A percentile compares a stretch with the other conserved stretches of the same genome.
Evolutionary conservation across 2,113 vertebrate genomes (phyloP).

Genomic region (Todiramphus saurophagus): DNA sequence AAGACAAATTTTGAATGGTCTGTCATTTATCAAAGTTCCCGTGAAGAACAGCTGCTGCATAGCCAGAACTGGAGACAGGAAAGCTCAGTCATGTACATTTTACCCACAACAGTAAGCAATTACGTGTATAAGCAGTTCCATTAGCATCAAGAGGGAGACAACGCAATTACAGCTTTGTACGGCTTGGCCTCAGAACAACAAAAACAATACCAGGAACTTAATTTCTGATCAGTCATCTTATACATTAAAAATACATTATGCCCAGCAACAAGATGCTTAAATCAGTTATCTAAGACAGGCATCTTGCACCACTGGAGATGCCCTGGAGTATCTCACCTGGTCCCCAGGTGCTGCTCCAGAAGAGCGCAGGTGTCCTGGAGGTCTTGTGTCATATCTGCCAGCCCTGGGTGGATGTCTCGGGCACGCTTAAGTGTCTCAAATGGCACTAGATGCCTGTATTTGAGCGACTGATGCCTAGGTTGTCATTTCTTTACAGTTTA

Average conservation of each 20-base stretch:
- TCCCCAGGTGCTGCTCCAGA: slow-evolving; percentile 67
- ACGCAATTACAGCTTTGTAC: neutral
- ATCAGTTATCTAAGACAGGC: neutral
- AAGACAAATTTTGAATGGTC: slow-evolving; percentile 4
- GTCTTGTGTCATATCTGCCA: slow-evolving; percentile 62
- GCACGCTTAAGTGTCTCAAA: slow-evolving; percentile 8
- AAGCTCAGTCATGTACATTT: neutral
- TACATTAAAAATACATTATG: neutral
- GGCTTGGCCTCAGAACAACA: slow-evolving; percentile 15
- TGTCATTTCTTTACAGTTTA: slow-evolving; percentile 47
- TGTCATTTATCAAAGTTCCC: slow-evolving; percentile 6
- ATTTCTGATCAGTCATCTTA: neutral
- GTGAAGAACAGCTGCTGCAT: slow-evolving; percentile 5
- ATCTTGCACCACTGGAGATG: neutral
- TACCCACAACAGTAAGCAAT: neutral
- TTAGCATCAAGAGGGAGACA: slow-evolving; percentile 19
- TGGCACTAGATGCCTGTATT: neutral
- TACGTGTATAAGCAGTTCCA: neutral
- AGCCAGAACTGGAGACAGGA: neutral
- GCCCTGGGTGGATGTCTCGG: slow-evolving; percentile 31
- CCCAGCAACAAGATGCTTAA: slow-evolving; percentile 8
- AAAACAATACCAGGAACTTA: neutral
- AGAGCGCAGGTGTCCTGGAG: slow-evolving; percentile 58
- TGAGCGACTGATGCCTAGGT: neutral
- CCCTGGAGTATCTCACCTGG: slow-evolving; percentile 54